Percentiles rank a stretch among this genome's conserved stretches.
Conservation (phyloP, 2,797 vertebrate genomes). For the Discoglossus pictus region DNA sequence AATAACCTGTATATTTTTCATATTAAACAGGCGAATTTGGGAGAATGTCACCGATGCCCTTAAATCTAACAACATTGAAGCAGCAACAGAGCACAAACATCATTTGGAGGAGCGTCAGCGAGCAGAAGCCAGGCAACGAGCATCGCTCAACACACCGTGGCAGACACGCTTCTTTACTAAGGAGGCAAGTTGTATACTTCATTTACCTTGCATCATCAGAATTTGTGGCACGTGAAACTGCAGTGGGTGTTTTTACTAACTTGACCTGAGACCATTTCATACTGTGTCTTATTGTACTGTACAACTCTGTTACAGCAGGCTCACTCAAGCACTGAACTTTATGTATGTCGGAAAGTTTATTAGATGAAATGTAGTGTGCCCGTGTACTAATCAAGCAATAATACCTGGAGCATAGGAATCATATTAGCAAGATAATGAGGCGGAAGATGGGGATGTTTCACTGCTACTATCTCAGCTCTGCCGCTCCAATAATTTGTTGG, state of each 20-base stretch:
- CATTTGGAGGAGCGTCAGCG: conserved; percentile 87
- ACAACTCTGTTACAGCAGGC: neutral
- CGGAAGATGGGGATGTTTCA: neutral
- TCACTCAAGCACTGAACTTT: conserved; percentile 1
- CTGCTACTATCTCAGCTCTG: conserved; percentile 1
- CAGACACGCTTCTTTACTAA: conserved; percentile 87
- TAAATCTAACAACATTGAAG: conserved; percentile 82
- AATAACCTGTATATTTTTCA: too few relatives aligned
- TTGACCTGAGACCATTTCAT: neutral
- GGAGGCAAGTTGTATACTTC: conserved; percentile 72
- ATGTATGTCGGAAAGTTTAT: conserved; percentile 3
- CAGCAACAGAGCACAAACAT: conserved; percentile 87
- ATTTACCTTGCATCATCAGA: neutral
- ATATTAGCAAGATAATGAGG: conserved; percentile 24
- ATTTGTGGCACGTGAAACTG: neutral
- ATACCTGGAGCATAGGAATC: conserved; percentile 11
- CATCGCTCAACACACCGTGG: conserved; percentile 72
- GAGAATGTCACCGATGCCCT: conserved; percentile 84
- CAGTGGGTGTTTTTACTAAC: neutral
- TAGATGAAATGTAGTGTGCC: conserved; percentile 16
- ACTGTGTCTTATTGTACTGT: neutral
- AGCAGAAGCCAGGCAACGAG: conserved; percentile 79
- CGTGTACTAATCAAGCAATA: conserved; percentile 10
- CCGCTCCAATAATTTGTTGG: neutral
- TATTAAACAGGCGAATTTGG: conserved; percentile 79